phyloP scores from a whole-genome alignment of 2,113 vertebrate genomes.

The Platysternon megacephalum region DNA sequence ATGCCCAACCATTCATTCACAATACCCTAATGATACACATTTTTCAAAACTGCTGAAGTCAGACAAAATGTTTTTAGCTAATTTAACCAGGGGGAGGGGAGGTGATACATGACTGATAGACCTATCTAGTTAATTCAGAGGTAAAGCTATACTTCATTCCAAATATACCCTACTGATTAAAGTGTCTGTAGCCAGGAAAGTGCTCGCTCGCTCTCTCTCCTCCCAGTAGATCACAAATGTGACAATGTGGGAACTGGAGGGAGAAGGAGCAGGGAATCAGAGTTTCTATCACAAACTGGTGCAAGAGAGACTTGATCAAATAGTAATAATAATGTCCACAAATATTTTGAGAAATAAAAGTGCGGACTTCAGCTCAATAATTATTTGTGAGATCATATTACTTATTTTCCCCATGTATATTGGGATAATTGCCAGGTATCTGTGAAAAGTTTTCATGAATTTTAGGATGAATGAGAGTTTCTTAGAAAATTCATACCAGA shows the following conservation, averaged over 20 bases:
- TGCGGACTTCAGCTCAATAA: background rate
- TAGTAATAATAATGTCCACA: background rate
- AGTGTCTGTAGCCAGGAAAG: background rate
- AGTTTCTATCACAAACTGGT: background rate
- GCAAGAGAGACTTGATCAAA: background rate
- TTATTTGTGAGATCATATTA: background rate
- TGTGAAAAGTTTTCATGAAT: background rate
- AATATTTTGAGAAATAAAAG: background rate
- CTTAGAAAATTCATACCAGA: constrained; percentile 1
- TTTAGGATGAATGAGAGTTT: background rate
- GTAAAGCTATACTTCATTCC: background rate
- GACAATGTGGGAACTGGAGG: background rate
- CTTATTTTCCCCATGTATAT: background rate
- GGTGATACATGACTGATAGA: background rate
- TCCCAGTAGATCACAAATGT: background rate
- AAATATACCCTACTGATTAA: background rate
- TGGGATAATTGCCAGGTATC: background rate
- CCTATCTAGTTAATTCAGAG: background rate
- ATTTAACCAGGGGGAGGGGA: background rate
- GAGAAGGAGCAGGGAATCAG: background rate
- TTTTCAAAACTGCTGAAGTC: background rate
- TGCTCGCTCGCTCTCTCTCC: accelerated
- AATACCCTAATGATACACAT: background rate
- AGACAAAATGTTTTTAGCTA: background rate
- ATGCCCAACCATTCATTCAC: background rate